A percentile compares a stretch with the other conserved stretches of the same genome.
phyloP scores from a whole-genome alignment of 1,140 invertebrate species.

The Dendrolimus kikuchii region DNA sequence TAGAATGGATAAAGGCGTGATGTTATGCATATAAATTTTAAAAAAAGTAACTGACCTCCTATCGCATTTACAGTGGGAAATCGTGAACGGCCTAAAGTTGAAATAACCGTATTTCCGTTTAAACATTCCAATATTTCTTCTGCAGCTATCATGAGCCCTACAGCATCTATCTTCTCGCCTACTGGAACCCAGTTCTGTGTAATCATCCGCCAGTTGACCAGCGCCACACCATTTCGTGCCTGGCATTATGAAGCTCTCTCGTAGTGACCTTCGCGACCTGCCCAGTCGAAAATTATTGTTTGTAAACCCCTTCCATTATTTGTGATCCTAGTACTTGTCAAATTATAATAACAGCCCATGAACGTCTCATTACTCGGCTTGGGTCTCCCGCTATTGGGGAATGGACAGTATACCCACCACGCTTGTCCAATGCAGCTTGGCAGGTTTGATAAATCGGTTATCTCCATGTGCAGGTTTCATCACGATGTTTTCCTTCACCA shows the following conservation, averaged over 20 bases:
- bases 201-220: slow-evolving; percentile 77
- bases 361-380: neutral
- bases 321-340: neutral
- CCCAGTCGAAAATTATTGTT: slow-evolving; percentile 9
- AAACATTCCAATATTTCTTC: slow-evolving; percentile 79
- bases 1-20: too few species aligned
- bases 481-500: too few species aligned
- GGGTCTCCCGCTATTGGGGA: too few species aligned
- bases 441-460: too few species aligned
- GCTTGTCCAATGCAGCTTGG: too few species aligned
- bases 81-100: slow-evolving; percentile 86
- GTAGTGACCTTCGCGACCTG: slow-evolving; percentile 66
- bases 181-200: slow-evolving; percentile 80
- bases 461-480: too few species aligned
- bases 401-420: too few species aligned
- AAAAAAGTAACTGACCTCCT: slow-evolving; percentile 75
- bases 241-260: slow-evolving; percentile 77
- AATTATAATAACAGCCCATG: neutral
- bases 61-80: slow-evolving; percentile 91
- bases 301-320: neutral
- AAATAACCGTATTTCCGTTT: slow-evolving; percentile 80
- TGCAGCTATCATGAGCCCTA: slow-evolving; percentile 84
- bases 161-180: slow-evolving; percentile 84
- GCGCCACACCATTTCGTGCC: slow-evolving; percentile 91
- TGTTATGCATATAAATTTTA: slow-evolving; percentile 9